Percentiles rank a stretch among this genome's conserved stretches.
Evolutionary conservation across 2,113 vertebrate species (phyloP).

Genomic region (Tapirus terrestris): DNA sequence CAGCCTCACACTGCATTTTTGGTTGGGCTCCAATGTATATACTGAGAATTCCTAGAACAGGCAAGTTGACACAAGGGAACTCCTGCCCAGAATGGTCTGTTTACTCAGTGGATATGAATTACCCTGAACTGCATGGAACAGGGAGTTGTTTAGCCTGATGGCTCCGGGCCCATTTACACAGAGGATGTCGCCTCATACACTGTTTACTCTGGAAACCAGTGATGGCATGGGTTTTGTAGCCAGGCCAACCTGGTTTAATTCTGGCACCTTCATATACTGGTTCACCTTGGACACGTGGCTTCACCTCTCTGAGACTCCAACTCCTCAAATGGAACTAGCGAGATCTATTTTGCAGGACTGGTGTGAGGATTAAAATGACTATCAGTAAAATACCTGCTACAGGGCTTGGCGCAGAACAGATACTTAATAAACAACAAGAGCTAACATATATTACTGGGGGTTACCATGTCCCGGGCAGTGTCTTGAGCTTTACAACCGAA

Average conservation of each 20-base stretch:
- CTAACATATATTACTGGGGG: not conserved
- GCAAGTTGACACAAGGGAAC: conserved; percentile 63
- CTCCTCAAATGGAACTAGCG: not conserved
- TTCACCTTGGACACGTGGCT: not conserved
- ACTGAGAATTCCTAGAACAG: conserved; percentile 69
- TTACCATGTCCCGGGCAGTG: not conserved
- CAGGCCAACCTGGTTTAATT: not conserved
- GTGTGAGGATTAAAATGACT: not conserved
- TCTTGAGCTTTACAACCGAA: not conserved
- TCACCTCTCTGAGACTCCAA: not conserved
- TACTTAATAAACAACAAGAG: not conserved
- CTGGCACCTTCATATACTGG: not conserved
- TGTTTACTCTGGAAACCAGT: conserved; percentile 33
- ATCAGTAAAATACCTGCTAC: not conserved
- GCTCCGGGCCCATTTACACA: conserved; percentile 45
- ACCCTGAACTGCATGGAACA: not conserved
- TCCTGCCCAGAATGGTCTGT: conserved; percentile 52
- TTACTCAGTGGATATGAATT: conserved; percentile 56
- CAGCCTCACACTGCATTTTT: conserved; percentile 17
- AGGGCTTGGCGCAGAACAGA: not conserved
- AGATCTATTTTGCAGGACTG: not conserved
- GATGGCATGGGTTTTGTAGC: not conserved
- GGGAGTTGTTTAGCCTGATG: not conserved
- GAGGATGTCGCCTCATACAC: not conserved
- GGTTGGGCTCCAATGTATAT: conserved; percentile 39